Conservation (phyloP, 2,113 vertebrate genomes). For the Propithecus coquereli region DNA sequence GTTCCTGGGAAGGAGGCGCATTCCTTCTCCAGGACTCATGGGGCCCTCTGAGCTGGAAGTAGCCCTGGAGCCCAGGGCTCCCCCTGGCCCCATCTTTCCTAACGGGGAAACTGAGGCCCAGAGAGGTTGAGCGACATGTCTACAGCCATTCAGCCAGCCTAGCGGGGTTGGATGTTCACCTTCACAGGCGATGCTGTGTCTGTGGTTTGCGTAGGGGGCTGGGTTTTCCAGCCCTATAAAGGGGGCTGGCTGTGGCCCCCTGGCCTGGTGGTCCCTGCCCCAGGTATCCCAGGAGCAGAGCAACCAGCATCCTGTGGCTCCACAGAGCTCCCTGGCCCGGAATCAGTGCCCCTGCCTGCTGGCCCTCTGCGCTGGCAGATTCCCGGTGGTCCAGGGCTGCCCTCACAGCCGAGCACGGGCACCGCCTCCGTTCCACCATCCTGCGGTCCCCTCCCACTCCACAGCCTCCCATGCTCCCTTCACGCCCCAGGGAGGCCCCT, state of each 20-base stretch:
- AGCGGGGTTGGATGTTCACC: not conserved
- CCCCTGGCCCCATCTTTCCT: not conserved
- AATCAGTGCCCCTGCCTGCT: not conserved
- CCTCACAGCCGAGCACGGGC: rapidly evolving
- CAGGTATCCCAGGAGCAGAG: not conserved
- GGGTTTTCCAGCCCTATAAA: not conserved
- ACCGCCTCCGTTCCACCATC: not conserved
- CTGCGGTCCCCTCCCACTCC: not conserved
- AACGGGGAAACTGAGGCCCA: conserved; percentile 5
- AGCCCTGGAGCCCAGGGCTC: not conserved
- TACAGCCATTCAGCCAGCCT: not conserved
- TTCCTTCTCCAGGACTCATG: not conserved
- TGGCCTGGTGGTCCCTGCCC: not conserved
- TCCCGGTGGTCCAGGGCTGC: not conserved
- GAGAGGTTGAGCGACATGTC: not conserved
- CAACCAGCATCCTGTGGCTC: not conserved
- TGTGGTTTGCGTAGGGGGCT: not conserved
- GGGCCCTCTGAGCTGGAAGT: not conserved
- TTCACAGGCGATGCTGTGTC: not conserved
- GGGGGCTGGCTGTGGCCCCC: not conserved
- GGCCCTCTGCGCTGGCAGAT: not conserved
- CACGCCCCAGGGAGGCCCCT: not conserved
- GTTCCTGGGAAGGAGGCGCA: not conserved
- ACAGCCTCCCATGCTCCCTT: not conserved
- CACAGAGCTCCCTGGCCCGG: not conserved